Conservation (phyloP, 1,140 invertebrate species). For the Pomacea maculata region DNA sequence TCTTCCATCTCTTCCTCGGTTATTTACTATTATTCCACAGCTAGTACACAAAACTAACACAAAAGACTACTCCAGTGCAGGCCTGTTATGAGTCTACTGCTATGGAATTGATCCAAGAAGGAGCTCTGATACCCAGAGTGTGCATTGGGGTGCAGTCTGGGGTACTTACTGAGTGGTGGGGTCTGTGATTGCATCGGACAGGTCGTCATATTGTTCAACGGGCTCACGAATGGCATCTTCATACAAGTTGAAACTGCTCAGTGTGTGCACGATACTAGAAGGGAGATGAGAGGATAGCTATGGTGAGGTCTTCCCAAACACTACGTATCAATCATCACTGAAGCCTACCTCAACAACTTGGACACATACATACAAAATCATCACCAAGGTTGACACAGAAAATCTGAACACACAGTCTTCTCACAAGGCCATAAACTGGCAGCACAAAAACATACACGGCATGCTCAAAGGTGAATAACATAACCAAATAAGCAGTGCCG, state of each 20-base stretch:
- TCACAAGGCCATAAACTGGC: no score
- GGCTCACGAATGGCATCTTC: constrained; percentile 69
- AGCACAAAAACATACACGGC: not conserved
- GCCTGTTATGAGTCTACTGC: no score
- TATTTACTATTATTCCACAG: no score
- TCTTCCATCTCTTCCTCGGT: no score
- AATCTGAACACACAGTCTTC: no score
- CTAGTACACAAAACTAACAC: no score
- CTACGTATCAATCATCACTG: not conserved
- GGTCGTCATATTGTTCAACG: constrained; percentile 66
- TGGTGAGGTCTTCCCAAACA: not conserved
- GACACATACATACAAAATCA: constrained; percentile 1
- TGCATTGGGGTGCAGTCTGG: not conserved
- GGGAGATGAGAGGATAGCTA: constrained; percentile 17
- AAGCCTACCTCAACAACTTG: constrained; percentile 23
- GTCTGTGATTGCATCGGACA: constrained; percentile 69
- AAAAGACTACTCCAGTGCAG: no score
- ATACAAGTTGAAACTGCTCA: constrained; percentile 71
- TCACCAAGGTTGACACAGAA: not conserved
- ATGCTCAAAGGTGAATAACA: not conserved
- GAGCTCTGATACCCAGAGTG: not conserved
- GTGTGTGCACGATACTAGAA: constrained; percentile 68
- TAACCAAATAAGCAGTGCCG: no score
- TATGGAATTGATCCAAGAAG: not conserved
- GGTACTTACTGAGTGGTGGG: constrained; percentile 71